These are phyloP conservation scores for Phalloptychus januarius DNA, from an alignment of 2,797 vertebrate species.

Conservation along the genomic window DNA sequence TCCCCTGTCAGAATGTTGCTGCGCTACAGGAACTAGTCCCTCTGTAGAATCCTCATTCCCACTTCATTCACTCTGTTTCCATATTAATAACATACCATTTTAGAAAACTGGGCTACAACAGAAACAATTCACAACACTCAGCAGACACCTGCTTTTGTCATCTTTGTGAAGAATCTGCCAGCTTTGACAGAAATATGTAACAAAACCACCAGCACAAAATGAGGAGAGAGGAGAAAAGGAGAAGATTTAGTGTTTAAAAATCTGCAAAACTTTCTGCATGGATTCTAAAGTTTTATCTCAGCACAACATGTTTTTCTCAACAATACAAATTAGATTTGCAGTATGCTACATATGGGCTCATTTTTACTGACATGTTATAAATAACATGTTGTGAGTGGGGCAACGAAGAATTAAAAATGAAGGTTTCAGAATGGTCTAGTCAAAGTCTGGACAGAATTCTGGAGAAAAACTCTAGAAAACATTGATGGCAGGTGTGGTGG, in stretches of 20 bases:
- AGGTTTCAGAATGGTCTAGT: background rate
- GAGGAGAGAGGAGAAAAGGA: background rate
- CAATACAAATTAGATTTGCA: background rate
- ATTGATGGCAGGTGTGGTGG: too few species aligned
- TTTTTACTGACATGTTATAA: background rate
- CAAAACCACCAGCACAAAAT: background rate
- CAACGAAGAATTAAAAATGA: background rate
- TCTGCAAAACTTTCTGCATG: background rate
- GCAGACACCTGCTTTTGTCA: background rate
- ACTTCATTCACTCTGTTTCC: background rate
- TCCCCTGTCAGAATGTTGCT: conserved; percentile 1
- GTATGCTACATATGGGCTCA: background rate
- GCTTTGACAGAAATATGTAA: background rate
- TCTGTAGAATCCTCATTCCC: background rate
- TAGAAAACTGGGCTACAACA: conserved; percentile 1
- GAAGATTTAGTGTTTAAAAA: background rate
- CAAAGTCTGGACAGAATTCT: background rate
- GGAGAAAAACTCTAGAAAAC: background rate
- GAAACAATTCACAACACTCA: background rate
- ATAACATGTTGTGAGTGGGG: background rate
- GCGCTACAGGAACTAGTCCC: background rate
- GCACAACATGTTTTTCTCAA: background rate
- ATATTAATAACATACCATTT: background rate
- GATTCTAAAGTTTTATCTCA: background rate
- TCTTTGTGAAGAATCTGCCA: background rate